Evolutionary conservation across 2,888 invertebrate genomes (phyloP), one percentile per base, ranked within the genome.

Genomic region (Ormyrus rosae): DNA sequence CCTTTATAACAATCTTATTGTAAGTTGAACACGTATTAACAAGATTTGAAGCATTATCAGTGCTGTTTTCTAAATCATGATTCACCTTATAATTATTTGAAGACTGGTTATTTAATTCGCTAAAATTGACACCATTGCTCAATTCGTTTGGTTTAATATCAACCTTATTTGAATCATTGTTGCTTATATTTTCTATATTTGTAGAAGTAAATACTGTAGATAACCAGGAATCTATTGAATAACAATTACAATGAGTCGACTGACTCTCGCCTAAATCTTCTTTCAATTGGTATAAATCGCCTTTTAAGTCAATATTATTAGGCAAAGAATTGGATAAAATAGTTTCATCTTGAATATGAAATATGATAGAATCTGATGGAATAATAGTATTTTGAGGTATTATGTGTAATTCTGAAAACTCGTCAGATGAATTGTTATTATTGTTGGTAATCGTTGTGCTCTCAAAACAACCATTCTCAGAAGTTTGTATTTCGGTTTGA

Each of bases 261-360:
- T 89, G 86, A 11, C 89, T 81, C 73, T 83, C 85, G 61, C 87
- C 85, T 46, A 89, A 78, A 58, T 83, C 86, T 8, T 84, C 82
- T 68, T 83, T 85, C 1, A 88, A 86, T 19, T 84, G 79, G 58
- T 84, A 71, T n/a, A 89, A 45, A 34, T 34, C 34, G 11, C n/a
- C 13, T 56, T 56, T n/a, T 4, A 34, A 34, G 34, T 34, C 34
- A 34, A 34, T 34, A 34, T 34, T 34, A 34, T 34, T 34, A 34
- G 34, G 4, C 34, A 34, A 34, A 34, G 34, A 34, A 34, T 34
- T 34, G 34, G 34, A 34, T 34, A 34, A 34, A 34, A 34, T 34
- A 34, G 34, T 34, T 34, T 34, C 34, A 34, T 34, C 34, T 34
- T 34, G 34, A 34, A 34, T 34, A 34, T 34, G 34, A 34, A 34